A percentile compares a stretch with the other conserved stretches of the same genome.
Conservation (phyloP, 2,888 invertebrate genomes). For the Lottia scabra region DNA sequence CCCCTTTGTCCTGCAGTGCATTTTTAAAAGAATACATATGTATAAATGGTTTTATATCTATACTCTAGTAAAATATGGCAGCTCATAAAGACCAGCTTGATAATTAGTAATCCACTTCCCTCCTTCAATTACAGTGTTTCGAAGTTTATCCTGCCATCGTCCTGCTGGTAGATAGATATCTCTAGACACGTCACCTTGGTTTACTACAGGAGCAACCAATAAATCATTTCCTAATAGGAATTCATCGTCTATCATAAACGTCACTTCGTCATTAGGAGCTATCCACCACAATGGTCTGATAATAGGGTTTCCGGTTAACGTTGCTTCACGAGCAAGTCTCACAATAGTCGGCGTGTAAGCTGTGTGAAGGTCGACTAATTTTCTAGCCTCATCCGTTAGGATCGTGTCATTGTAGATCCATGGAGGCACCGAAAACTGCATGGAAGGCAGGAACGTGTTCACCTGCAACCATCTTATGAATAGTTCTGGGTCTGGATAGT, state of each 20-base stretch:
- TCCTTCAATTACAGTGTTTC: constrained; percentile 28
- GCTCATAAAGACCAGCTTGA: constrained; percentile 41
- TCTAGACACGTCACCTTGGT: constrained; percentile 51
- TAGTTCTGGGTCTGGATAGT: constrained; percentile 62
- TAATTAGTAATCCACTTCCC: constrained; percentile 43
- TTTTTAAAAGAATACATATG: no score
- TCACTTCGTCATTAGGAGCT: constrained; percentile 83
- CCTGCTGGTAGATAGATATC: constrained; percentile 59
- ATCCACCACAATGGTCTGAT: constrained; percentile 91
- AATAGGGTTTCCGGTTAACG: constrained; percentile 77
- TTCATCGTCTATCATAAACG: constrained; percentile 82
- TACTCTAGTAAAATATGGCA: constrained; percentile 44
- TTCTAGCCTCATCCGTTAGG: constrained; percentile 40
- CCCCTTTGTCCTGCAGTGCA: no score
- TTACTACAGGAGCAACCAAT: constrained; percentile 65
- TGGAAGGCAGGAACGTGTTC: constrained; percentile 89
- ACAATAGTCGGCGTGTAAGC: constrained; percentile 45
- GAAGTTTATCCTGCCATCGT: constrained; percentile 42
- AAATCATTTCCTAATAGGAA: constrained; percentile 63
- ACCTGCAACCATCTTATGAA: constrained; percentile 87
- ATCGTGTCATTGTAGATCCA: constrained; percentile 67
- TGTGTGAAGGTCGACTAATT: constrained; percentile 49
- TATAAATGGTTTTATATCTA: no score
- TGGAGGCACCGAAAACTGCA: constrained; percentile 81
- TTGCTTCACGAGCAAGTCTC: constrained; percentile 46